These are phyloP conservation scores for Malacoctenus gilli DNA, from an alignment of 2,797 vertebrate genomes.

Conservation along the genomic window DNA sequence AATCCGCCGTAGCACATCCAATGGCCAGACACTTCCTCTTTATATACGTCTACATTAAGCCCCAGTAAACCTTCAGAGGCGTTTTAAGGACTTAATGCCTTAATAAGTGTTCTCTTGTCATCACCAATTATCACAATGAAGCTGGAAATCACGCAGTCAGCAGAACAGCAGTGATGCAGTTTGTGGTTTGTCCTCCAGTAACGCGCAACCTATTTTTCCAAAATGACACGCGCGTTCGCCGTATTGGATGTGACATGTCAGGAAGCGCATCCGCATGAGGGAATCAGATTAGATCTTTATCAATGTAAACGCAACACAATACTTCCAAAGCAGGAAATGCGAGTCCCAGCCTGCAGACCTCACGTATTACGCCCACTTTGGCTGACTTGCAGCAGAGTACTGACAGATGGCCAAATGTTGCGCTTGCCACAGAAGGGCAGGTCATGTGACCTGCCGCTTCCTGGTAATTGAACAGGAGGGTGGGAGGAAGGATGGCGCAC, in stretches of 20 bases:
- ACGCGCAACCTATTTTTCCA: constrained; percentile 12
- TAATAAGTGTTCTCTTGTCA: constrained; percentile 16
- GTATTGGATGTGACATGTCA: constrained; percentile 12
- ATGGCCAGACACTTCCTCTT: constrained; percentile 1
- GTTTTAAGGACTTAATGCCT: constrained; percentile 17
- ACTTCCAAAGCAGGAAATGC: constrained; percentile 16
- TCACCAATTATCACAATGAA: constrained; percentile 21
- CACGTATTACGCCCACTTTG: neutral
- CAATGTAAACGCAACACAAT: neutral
- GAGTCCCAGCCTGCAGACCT: constrained; percentile 12
- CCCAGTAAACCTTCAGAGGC: constrained; percentile 6
- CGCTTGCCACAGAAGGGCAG: constrained; percentile 47
- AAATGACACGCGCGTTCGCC: constrained; percentile 10
- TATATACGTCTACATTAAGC: constrained; percentile 16
- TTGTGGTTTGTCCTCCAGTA: constrained; percentile 29
- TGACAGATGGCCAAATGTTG: constrained; percentile 58
- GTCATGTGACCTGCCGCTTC: constrained; percentile 50
- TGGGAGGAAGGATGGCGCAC: constrained; percentile 12
- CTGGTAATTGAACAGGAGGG: constrained; percentile 41
- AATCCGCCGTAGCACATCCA: neutral
- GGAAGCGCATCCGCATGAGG: neutral
- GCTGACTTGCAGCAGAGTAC: constrained; percentile 7
- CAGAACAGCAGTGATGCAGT: constrained; percentile 11
- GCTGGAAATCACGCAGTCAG: constrained; percentile 26
- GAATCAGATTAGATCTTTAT: constrained; percentile 17